These are phyloP conservation scores for Xenus cinereus DNA, from an alignment of 2,113 vertebrate genomes.

Conservation along the genomic window DNA sequence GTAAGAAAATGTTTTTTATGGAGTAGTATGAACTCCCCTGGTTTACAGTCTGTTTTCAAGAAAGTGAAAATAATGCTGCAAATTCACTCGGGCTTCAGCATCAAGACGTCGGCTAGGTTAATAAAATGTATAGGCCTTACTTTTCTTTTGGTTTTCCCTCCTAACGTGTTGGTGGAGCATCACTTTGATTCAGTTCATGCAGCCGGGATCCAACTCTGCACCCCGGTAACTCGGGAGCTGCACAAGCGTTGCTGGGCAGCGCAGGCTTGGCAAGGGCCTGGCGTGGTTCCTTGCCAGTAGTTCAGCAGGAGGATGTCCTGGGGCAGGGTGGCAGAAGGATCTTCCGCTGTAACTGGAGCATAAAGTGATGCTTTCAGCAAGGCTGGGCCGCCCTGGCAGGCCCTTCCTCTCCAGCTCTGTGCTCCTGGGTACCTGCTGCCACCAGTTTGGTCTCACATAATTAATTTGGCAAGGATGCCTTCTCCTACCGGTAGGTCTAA, in stretches of 20 bases:
- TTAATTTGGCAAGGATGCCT: conserved; percentile 14
- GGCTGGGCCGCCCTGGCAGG: background rate
- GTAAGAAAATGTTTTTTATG: background rate
- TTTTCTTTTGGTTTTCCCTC: background rate
- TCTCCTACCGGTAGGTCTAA: background rate
- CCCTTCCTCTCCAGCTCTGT: background rate
- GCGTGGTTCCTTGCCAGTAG: background rate
- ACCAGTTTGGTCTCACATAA: background rate
- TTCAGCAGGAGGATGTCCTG: background rate
- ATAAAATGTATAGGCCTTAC: background rate
- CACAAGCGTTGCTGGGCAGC: background rate
- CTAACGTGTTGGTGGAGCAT: background rate
- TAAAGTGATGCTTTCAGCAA: background rate
- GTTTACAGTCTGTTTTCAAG: background rate
- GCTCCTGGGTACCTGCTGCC: background rate
- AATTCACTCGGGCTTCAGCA: background rate
- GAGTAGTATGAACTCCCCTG: background rate
- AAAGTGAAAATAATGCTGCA: background rate
- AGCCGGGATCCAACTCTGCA: background rate
- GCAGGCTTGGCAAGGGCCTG: background rate
- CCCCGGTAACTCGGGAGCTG: background rate
- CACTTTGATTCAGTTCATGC: background rate
- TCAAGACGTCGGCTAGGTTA: background rate
- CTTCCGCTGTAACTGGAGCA: background rate
- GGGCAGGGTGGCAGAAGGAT: background rate